Evolutionary conservation across 1,140 invertebrate genomes (phyloP).

Genomic region (Phenacoccus solenopsis): DNA sequence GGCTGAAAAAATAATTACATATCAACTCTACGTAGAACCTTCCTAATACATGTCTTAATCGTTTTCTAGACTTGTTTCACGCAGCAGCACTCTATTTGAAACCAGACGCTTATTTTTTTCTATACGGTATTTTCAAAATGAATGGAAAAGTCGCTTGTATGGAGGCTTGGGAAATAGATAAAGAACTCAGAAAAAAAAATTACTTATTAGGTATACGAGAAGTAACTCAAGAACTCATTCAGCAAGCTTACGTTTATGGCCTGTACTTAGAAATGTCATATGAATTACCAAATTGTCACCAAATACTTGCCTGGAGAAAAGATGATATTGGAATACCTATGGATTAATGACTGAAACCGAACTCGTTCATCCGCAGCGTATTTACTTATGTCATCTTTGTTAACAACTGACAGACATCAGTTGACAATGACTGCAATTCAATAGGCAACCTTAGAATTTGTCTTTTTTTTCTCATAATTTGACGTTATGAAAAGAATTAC

Average conservation of each 20-base stretch:
- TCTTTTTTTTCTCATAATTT: no score
- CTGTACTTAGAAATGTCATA: background rate
- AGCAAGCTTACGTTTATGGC: background rate
- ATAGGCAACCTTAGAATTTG: no score
- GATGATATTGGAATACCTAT: no score
- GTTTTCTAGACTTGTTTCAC: background rate
- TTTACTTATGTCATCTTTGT: no score
- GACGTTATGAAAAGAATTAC: no score
- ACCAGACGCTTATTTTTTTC: background rate
- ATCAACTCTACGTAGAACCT: no score
- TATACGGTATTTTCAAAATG: background rate
- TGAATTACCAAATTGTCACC: background rate
- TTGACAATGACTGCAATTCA: no score
- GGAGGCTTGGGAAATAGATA: background rate
- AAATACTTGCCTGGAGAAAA: background rate
- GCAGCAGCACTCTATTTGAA: background rate
- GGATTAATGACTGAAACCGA: no score
- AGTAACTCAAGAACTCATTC: background rate
- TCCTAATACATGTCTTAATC: no score
- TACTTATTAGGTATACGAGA: background rate
- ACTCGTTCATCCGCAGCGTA: no score
- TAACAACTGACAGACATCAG: no score
- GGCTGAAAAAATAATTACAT: no score
- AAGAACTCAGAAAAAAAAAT: background rate
- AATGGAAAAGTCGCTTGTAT: background rate